phyloP scores from a whole-genome alignment of 2,797 vertebrate genomes.

The Eulemur albifrons region DNA sequence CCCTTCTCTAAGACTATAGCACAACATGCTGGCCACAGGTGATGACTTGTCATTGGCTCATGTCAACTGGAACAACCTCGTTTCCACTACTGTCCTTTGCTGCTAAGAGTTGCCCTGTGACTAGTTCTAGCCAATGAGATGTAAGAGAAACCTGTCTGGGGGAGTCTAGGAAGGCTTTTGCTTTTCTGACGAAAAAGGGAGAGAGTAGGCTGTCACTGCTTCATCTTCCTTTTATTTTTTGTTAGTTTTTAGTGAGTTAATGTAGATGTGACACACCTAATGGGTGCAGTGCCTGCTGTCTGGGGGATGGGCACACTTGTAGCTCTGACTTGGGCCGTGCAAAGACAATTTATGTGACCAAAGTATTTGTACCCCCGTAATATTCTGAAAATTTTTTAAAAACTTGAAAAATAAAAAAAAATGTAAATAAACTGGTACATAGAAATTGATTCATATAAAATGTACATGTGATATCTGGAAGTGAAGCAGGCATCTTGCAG shows the following conservation, averaged over 20 bases:
- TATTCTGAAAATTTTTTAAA: no score
- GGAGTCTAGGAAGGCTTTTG: not conserved
- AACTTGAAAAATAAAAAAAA: no score
- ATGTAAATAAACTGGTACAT: no score
- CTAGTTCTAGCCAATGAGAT: not conserved
- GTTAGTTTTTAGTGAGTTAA: not conserved
- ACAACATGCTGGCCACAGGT: not conserved
- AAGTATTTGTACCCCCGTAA: no score
- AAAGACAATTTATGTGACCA: no score
- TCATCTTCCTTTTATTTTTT: not conserved
- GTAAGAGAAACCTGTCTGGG: not conserved
- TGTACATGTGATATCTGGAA: not conserved
- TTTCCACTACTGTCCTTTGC: not conserved
- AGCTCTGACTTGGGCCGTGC: fast-evolving
- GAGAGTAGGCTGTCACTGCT: not conserved
- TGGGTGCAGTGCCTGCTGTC: no score
- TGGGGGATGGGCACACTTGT: no score
- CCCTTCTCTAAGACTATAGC: not conserved
- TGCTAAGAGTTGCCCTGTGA: not conserved
- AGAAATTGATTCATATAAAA: not conserved
- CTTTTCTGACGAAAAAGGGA: not conserved
- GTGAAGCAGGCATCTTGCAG: not conserved
- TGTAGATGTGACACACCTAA: not conserved
- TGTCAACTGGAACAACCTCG: not conserved
- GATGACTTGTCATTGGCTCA: not conserved